Evolutionary conservation across 2,888 invertebrate species (phyloP).

Genomic region (Ectemnius lituratus): DNA sequence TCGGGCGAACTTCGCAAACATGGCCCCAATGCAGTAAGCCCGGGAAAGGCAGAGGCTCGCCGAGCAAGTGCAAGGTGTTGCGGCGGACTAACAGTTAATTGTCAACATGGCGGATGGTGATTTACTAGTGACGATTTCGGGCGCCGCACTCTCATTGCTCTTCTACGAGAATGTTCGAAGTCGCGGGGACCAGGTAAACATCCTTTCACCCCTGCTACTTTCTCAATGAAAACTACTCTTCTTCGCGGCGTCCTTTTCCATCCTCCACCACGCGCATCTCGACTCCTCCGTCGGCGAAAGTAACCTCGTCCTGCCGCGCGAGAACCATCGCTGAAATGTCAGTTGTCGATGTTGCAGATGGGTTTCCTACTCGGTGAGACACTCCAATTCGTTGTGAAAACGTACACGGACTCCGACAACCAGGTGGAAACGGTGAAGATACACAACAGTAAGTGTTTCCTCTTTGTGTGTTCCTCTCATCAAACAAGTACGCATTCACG

Average conservation of each 20-base stretch:
- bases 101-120: conserved; percentile 73
- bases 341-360: conserved; percentile 74
- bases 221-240: not conserved
- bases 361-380: conserved; percentile 85
- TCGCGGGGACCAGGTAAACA: conserved; percentile 81
- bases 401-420: conserved; percentile 85
- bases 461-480: not conserved
- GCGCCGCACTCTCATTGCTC: conserved; percentile 84
- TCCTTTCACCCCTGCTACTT: not conserved
- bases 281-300: conserved; percentile 33
- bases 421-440: conserved; percentile 82
- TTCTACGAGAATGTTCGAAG: conserved; percentile 84
- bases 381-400: conserved; percentile 82
- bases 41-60: no score
- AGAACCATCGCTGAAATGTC: conserved; percentile 15
- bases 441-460: conserved; percentile 78
- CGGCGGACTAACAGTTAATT: conserved; percentile 44
- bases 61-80: conserved; percentile 20
- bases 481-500: conserved; percentile 1
- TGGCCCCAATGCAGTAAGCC: conserved; percentile 3
- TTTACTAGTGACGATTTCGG: conserved; percentile 77
- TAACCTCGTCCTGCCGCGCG: conserved; percentile 33
- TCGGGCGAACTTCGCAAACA: conserved; percentile 7
- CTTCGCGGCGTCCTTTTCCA: not conserved
- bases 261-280: not conserved